Evolutionary conservation across 2,797 vertebrate species (phyloP).

Genomic region (Fistularia commersonii): DNA sequence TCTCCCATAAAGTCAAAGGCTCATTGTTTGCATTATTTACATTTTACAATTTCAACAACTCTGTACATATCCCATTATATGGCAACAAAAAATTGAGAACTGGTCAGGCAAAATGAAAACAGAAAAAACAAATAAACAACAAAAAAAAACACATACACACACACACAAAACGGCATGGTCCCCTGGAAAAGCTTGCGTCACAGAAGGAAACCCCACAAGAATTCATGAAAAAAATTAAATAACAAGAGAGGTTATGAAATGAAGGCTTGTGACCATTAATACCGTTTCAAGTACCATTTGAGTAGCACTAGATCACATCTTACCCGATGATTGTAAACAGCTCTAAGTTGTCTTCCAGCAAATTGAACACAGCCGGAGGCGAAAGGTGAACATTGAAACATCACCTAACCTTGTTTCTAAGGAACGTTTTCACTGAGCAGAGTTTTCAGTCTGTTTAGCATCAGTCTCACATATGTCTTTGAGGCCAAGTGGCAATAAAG

Average conservation of each 20-base stretch:
- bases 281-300: slow-evolving; percentile 29
- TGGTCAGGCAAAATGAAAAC: slow-evolving; percentile 17
- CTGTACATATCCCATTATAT: slow-evolving; percentile 50
- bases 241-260: slow-evolving; percentile 50
- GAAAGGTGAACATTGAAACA: slow-evolving; percentile 1
- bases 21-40: slow-evolving; percentile 78
- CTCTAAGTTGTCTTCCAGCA: no score
- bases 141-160: slow-evolving; percentile 13
- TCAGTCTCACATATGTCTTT: no score
- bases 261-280: not conserved
- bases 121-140: not conserved
- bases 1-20: slow-evolving; percentile 54
- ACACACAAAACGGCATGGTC: slow-evolving; percentile 31
- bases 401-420: no score
- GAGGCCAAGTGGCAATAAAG: no score
- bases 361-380: no score
- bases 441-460: not conserved
- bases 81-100: slow-evolving; percentile 26
- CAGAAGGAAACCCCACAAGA: slow-evolving; percentile 12
- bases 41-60: slow-evolving; percentile 61
- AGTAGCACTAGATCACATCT: slow-evolving; percentile 10
- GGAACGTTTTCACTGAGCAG: no score
- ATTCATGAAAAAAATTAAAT: slow-evolving; percentile 67
- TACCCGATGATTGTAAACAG: no score
- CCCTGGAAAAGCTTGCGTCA: no score